Evolutionary conservation across 2,888 invertebrate genomes (phyloP).

Genomic region (Calephelis perditalis): DNA sequence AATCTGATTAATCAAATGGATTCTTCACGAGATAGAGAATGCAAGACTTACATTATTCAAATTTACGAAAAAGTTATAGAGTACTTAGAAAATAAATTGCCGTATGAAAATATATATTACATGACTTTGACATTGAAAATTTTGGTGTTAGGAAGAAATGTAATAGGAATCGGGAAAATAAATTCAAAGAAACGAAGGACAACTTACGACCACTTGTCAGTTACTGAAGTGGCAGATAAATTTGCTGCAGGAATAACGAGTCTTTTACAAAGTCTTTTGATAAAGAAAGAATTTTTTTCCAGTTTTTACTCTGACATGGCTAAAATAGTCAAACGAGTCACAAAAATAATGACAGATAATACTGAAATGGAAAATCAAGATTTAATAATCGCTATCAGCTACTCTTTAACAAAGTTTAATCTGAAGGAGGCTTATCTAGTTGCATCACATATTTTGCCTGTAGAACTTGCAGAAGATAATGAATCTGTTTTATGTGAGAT

Average conservation of each 20-base stretch:
- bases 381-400: neutral
- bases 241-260: neutral
- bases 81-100: conserved; percentile 2
- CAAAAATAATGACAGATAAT: neutral
- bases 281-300: neutral
- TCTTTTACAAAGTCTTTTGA: neutral
- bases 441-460: conserved; percentile 2
- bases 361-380: neutral
- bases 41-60: conserved; percentile 7
- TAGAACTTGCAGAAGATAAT: neutral
- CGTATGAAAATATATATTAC: conserved; percentile 2
- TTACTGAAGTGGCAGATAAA: neutral
- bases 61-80: conserved; percentile 12
- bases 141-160: conserved; percentile 1
- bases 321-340: neutral
- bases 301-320: neutral
- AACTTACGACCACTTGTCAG: conserved; percentile 4
- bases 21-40: neutral
- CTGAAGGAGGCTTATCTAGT: conserved; percentile 1
- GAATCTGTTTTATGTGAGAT: neutral
- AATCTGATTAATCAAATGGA: neutral
- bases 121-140: conserved; percentile 9
- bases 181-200: neutral
- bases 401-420: neutral
- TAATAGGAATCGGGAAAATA: conserved; percentile 3